Percentiles rank a stretch among this genome's conserved stretches.
phyloP scores from a whole-genome alignment of 2,113 vertebrate genomes.

The Cololabis saira region DNA sequence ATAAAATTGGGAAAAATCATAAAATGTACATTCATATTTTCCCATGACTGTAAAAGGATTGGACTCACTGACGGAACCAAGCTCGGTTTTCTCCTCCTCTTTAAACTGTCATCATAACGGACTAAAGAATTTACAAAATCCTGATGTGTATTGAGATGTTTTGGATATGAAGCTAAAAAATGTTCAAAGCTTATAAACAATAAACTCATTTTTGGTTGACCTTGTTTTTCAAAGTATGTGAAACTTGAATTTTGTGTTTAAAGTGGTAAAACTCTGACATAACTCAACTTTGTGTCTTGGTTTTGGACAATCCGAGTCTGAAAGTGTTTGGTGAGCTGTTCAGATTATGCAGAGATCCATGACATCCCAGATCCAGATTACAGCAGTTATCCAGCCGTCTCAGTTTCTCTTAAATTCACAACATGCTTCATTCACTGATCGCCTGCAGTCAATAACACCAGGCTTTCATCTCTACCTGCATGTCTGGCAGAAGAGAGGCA shows the following conservation, averaged over 20 bases:
- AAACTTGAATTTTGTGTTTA: background rate
- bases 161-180: constrained; percentile 14
- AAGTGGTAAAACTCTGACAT: too few relatives aligned
- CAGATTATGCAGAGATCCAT: too few relatives aligned
- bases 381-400: too few relatives aligned
- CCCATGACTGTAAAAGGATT: background rate
- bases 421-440: too few relatives aligned
- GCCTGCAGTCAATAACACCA: too few relatives aligned
- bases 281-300: too few relatives aligned
- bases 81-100: background rate
- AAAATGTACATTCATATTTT: constrained; percentile 2
- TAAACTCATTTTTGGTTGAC: background rate
- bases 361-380: too few relatives aligned
- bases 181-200: constrained; percentile 4
- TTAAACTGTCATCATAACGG: background rate
- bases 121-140: constrained; percentile 1
- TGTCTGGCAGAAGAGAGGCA: too few relatives aligned
- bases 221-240: background rate
- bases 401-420: too few relatives aligned
- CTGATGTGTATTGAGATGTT: constrained; percentile 1
- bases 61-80: background rate
- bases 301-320: too few relatives aligned
- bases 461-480: too few relatives aligned
- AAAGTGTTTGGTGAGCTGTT: too few relatives aligned
- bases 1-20: constrained; percentile 17